Conservation (phyloP, 1,140 invertebrate genomes). For the Drosophila seguyi region DNA sequence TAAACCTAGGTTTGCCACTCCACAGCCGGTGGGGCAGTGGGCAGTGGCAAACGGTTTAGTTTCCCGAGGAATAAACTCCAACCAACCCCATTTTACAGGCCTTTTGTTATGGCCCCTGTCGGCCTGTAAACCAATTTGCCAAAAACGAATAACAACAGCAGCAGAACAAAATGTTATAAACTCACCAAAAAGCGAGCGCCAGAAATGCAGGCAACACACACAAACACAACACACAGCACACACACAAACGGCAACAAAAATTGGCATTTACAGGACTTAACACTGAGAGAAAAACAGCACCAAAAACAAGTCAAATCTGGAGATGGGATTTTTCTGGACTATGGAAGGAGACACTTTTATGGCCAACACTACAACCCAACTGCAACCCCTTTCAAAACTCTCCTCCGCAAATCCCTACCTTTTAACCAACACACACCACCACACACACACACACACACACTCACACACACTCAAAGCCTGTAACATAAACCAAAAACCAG, state of each 20-base stretch:
- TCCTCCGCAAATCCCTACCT: background rate
- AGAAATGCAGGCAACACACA: conserved; percentile 11
- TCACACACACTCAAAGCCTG: background rate
- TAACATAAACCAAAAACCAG: conserved; percentile 60
- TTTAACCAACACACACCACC: too few relatives aligned
- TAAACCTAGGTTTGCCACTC: too few relatives aligned
- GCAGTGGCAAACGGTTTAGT: too few relatives aligned
- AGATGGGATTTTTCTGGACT: background rate
- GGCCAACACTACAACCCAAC: too few relatives aligned
- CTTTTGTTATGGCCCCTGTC: conserved; percentile 12
- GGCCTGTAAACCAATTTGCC: conserved; percentile 60
- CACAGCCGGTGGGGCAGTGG: too few relatives aligned
- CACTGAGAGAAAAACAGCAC: background rate
- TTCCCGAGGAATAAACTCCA: too few relatives aligned
- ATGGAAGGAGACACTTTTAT: conserved; percentile 14
- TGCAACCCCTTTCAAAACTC: background rate
- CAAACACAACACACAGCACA: background rate
- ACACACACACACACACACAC: background rate
- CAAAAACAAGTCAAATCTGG: too few relatives aligned
- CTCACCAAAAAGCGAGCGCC: conserved; percentile 17
- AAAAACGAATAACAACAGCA: conserved; percentile 34
- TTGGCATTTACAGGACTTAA: conserved; percentile 42
- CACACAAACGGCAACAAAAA: conserved; percentile 51
- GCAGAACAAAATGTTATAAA: conserved; percentile 39
- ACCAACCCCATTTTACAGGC: background rate